phyloP scores from a whole-genome alignment of 2,888 invertebrate genomes.

The Drosophila robusta region DNA sequence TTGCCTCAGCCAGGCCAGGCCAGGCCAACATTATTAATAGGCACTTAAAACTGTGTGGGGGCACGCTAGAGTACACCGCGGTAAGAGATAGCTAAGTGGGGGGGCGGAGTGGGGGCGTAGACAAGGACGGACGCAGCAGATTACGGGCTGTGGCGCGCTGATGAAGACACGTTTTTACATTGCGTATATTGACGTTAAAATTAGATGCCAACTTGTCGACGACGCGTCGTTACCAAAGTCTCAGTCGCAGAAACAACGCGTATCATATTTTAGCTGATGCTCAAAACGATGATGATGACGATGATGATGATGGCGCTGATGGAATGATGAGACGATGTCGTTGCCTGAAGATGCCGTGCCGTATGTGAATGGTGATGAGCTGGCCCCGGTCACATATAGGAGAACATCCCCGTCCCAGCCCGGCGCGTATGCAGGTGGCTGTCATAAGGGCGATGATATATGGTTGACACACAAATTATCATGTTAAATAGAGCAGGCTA shows the following conservation, averaged over 20 bases:
- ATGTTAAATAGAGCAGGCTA: slow-evolving; percentile 53
- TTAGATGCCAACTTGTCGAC: slow-evolving; percentile 76
- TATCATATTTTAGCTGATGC: slow-evolving; percentile 73
- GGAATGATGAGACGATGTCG: slow-evolving; percentile 27
- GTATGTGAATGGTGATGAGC: slow-evolving; percentile 40
- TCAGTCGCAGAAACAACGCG: slow-evolving; percentile 60
- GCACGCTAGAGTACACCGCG: slow-evolving; percentile 29
- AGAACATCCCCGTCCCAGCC: slow-evolving; percentile 5
- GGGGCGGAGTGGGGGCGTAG: not conserved
- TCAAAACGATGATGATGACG: slow-evolving; percentile 47
- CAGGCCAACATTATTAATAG: slow-evolving; percentile 74
- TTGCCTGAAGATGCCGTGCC: slow-evolving; percentile 18
- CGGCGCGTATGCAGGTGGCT: slow-evolving; percentile 36
- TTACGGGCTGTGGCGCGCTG: slow-evolving; percentile 62
- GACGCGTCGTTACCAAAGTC: slow-evolving; percentile 42
- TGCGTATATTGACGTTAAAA: slow-evolving; percentile 78
- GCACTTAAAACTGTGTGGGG: slow-evolving; percentile 66
- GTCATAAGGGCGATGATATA: slow-evolving; percentile 71
- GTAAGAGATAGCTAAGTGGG: not conserved
- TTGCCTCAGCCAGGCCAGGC: slow-evolving; percentile 49
- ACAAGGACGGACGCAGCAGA: slow-evolving; percentile 41
- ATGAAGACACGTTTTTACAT: slow-evolving; percentile 79
- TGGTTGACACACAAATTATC: slow-evolving; percentile 68
- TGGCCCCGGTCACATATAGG: not conserved
- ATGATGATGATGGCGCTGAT: slow-evolving; percentile 31